phyloP scores from a whole-genome alignment of 2,888 invertebrate genomes.

The Andricus curvator region DNA sequence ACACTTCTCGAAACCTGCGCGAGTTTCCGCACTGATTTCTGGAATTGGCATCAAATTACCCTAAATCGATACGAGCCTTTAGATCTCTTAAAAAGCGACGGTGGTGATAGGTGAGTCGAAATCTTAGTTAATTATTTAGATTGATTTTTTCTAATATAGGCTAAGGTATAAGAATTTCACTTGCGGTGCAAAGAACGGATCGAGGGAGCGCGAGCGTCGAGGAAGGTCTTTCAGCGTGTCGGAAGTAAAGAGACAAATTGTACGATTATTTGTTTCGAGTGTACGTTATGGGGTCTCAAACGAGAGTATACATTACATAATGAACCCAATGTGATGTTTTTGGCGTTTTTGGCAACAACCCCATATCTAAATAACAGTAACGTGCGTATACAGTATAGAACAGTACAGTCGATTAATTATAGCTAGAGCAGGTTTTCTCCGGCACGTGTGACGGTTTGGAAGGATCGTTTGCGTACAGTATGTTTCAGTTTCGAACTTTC shows the following conservation, averaged over 20 bases:
- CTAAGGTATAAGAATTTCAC: constrained; percentile 34
- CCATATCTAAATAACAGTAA: constrained; percentile 32
- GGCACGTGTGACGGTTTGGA: constrained; percentile 15
- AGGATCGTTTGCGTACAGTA: constrained; percentile 32
- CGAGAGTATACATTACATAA: neutral
- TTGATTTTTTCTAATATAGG: constrained; percentile 32
- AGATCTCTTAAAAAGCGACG: constrained; percentile 41
- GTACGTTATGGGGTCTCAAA: constrained; percentile 6
- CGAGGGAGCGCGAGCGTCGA: neutral
- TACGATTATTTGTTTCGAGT: constrained; percentile 21
- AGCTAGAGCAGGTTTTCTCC: constrained; percentile 16
- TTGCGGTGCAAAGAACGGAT: constrained; percentile 25
- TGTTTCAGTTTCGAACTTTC: constrained; percentile 42
- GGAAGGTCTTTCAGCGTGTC: constrained; percentile 15
- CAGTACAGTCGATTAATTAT: constrained; percentile 30
- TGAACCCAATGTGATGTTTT: constrained; percentile 9
- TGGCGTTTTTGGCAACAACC: constrained; percentile 26
- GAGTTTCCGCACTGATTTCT: constrained; percentile 37
- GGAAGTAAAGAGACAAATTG: constrained; percentile 19
- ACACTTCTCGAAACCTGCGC: constrained; percentile 36
- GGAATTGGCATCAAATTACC: constrained; percentile 41
- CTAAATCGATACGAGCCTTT: constrained; percentile 40
- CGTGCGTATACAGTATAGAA: constrained; percentile 23
- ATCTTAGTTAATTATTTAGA: constrained; percentile 32
- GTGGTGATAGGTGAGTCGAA: constrained; percentile 38